phyloP scores from a whole-genome alignment of 2,888 invertebrate species.

The Nasonovia ribisnigri region DNA sequence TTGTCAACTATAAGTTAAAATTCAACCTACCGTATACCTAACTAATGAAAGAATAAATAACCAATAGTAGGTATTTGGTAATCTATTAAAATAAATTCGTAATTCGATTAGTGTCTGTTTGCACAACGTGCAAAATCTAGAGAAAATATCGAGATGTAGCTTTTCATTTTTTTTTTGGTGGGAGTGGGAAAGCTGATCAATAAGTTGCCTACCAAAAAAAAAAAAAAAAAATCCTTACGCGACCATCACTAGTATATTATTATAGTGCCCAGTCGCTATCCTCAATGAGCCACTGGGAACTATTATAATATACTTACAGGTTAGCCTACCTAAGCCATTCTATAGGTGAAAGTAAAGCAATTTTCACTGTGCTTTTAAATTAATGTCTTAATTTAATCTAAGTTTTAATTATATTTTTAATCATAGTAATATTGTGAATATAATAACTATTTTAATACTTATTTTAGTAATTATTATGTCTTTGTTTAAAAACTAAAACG shows the following conservation, averaged over 20 bases:
- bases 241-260: neutral
- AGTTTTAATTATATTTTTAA: neutral
- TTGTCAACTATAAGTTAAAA: too few relatives aligned
- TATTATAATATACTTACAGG: neutral
- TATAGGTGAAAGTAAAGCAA: neutral
- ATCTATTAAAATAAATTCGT: too few relatives aligned
- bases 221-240: neutral
- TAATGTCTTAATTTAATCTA: neutral
- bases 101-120: neutral
- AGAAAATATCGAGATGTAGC: neutral
- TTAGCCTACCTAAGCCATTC: neutral
- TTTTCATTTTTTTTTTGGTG: neutral
- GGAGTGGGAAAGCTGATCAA: neutral
- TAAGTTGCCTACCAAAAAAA: neutral
- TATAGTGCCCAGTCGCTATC: neutral
- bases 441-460: neutral
- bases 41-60: too few relatives aligned
- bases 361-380: neutral
- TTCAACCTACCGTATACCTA: too few relatives aligned
- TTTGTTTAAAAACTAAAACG: neutral
- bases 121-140: neutral
- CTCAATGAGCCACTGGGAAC: neutral
- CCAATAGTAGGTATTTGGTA: too few relatives aligned
- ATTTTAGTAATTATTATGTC: neutral
- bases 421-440: neutral